These are phyloP conservation scores for Sminthurides aquaticus DNA, from an alignment of 2,888 invertebrate species.

Conservation along the genomic window DNA sequence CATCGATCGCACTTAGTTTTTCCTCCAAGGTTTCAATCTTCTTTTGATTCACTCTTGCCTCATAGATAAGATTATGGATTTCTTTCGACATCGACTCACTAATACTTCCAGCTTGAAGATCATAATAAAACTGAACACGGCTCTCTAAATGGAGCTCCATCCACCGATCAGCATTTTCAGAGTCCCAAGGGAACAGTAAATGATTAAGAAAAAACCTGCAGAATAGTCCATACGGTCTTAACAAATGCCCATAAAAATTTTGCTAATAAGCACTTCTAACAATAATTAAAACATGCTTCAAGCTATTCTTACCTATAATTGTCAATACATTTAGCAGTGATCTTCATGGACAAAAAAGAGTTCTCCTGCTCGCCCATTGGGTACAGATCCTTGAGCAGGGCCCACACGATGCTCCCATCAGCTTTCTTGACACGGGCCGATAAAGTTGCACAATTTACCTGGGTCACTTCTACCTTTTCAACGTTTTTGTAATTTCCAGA, in stretches of 20 bases:
- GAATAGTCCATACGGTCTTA: too few species aligned
- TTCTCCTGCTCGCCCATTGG: conserved; percentile 19
- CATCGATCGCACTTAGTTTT: conserved; percentile 1
- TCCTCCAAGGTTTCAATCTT: conserved; percentile 16
- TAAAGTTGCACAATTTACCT: conserved; percentile 16
- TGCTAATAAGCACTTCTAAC: not conserved
- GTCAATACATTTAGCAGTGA: conserved; percentile 16
- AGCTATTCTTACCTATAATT: conserved; percentile 12
- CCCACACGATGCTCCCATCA: not conserved
- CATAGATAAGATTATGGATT: conserved; percentile 8
- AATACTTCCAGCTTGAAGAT: conserved; percentile 16
- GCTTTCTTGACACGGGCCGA: conserved; percentile 5
- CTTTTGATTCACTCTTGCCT: conserved; percentile 11
- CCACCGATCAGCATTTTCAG: conserved; percentile 15
- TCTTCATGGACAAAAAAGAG: conserved; percentile 8
- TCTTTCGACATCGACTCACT: conserved; percentile 12
- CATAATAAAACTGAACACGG: conserved; percentile 17
- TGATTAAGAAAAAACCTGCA: conserved; percentile 17
- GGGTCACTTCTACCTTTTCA: conserved; percentile 13
- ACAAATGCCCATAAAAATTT: conserved; percentile 1
- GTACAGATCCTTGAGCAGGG: conserved; percentile 8
- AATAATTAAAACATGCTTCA: not conserved
- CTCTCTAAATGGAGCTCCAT: conserved; percentile 12
- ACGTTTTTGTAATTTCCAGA: not conserved
- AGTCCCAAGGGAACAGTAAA: conserved; percentile 5